A percentile compares a stretch with the other conserved stretches of the same genome.
Evolutionary conservation across 53 echinoderm and acorn worm species (phyloP).

Genomic region (Zoroaster sp.): DNA sequence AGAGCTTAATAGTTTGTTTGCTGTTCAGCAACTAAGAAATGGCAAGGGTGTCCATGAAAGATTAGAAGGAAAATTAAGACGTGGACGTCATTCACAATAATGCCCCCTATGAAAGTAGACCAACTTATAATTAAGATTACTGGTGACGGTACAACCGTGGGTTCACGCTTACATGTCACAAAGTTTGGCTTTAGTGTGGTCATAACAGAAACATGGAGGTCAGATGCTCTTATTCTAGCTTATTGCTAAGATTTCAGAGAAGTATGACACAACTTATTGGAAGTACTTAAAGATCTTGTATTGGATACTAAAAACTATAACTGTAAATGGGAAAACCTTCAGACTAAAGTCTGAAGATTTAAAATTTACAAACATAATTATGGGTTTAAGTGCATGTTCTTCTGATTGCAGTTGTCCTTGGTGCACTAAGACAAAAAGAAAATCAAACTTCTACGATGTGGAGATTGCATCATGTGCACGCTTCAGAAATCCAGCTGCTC

Average conservation of each 20-base stretch:
- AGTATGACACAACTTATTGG: background rate
- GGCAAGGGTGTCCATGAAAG: slow-evolving; percentile 7
- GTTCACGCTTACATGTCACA: too few species aligned
- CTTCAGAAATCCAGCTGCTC: background rate
- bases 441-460: slow-evolving; percentile 20
- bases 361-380: background rate
- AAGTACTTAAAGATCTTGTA: slow-evolving; percentile 15
- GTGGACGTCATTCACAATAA: background rate
- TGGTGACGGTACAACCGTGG: too few species aligned
- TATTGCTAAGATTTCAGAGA: slow-evolving; percentile 16
- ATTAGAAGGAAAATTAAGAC: slow-evolving; percentile 7
- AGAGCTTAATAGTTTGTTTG: slow-evolving; percentile 15
- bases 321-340: slow-evolving; percentile 7
- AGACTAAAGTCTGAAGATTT: slow-evolving; percentile 13
- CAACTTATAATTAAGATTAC: too few species aligned
- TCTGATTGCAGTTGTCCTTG: slow-evolving; percentile 7
- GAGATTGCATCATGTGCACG: background rate
- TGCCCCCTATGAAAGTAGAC: background rate
- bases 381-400: slow-evolving; percentile 2
- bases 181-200: too few species aligned
- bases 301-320: background rate
- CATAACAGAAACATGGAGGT: slow-evolving; percentile 28
- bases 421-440: background rate
- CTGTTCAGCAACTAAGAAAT: slow-evolving; percentile 2
- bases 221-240: slow-evolving; percentile 6